A percentile compares a stretch with the other conserved stretches of the same genome.
Evolutionary conservation across 2,113 vertebrate species (phyloP).

Genomic region (Sorex araneus): DNA sequence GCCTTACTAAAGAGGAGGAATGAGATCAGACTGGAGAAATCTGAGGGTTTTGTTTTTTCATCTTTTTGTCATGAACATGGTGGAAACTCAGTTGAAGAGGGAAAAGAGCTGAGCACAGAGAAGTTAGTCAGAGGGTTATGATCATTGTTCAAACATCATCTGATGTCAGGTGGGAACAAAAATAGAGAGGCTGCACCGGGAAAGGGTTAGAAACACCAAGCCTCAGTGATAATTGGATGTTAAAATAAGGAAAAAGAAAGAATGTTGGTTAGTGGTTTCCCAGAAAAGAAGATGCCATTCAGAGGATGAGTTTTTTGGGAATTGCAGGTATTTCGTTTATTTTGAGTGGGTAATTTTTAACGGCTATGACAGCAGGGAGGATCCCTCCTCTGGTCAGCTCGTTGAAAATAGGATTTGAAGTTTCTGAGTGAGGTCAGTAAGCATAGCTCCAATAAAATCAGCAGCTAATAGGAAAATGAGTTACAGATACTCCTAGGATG

Average conservation of each 20-base stretch:
- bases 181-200: not conserved
- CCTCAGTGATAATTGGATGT: not conserved
- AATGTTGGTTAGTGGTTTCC: not conserved
- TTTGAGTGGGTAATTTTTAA: not conserved
- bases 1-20: not conserved
- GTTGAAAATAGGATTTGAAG: not conserved
- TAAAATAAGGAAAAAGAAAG: constrained; percentile 16
- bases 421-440: not conserved
- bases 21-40: not conserved
- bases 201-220: not conserved
- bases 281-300: not conserved
- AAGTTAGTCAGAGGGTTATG: not conserved
- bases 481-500: not conserved
- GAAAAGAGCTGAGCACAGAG: constrained; percentile 1
- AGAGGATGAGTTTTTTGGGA: not conserved
- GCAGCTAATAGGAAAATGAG: not conserved
- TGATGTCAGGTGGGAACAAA: not conserved
- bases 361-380: not conserved
- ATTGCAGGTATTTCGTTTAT: not conserved
- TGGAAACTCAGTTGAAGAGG: not conserved
- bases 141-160: not conserved
- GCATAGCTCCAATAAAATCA: not conserved
- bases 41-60: not conserved
- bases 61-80: not conserved
- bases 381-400: not conserved